A percentile compares a stretch with the other conserved stretches of the same genome.
phyloP scores from a whole-genome alignment of 2,113 vertebrate genomes.

The Bubo scandiacus region DNA sequence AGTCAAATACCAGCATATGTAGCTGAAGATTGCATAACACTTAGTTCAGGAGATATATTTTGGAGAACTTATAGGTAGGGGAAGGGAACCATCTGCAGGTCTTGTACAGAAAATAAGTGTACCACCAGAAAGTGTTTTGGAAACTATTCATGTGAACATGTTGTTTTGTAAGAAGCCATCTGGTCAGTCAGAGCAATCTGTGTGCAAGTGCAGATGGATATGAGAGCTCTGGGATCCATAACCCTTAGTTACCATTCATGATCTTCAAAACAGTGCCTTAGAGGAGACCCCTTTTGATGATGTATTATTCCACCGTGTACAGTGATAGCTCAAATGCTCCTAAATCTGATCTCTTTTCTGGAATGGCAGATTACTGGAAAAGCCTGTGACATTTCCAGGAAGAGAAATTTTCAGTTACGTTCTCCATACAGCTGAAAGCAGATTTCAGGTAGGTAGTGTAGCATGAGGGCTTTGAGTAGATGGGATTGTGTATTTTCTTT shows the following conservation, averaged over 20 bases:
- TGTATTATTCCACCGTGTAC: neutral
- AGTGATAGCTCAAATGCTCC: fast-evolving
- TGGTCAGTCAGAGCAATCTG: neutral
- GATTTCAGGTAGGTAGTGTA: neutral
- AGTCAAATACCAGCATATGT: neutral
- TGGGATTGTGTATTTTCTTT: neutral
- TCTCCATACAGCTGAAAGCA: neutral
- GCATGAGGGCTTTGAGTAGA: neutral
- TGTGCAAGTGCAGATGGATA: neutral
- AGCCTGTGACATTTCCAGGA: neutral
- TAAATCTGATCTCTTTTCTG: neutral
- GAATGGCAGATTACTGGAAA: neutral
- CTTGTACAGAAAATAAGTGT: neutral
- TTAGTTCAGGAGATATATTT: neutral
- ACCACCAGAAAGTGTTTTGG: neutral
- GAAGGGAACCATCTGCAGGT: conserved; percentile 50
- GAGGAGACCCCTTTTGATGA: neutral
- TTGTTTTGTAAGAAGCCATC: conserved; percentile 44
- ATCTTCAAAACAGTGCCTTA: neutral
- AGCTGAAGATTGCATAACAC: neutral
- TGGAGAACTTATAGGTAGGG: neutral
- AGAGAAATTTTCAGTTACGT: neutral
- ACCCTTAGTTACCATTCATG: neutral
- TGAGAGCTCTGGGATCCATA: neutral
- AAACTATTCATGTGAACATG: neutral